Base-by-base conservation (phyloP, 2,888 invertebrate species). In the Monochamus alternatus region DNA sequence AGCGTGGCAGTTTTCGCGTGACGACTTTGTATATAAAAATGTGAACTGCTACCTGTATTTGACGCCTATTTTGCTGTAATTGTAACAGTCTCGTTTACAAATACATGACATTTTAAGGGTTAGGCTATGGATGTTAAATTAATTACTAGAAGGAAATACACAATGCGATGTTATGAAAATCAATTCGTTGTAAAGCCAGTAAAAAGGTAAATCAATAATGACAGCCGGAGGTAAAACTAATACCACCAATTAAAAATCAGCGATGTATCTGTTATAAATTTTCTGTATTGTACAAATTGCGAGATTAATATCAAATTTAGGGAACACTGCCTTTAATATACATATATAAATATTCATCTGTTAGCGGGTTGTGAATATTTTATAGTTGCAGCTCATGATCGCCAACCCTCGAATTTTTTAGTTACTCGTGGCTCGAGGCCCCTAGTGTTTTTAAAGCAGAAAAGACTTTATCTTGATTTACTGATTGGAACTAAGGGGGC, bases 401-500 rank as follows among this genome's bases (percentile, higher is more conserved):
- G 71, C 73, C 73, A 76, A 76, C 75, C 78, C 78, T 75, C 78
- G 75, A 71, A 75, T 78, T 80, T 80, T 81, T 80, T 70, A 79
- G 78, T 81, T 74, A 78, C 76, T 78, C 75, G 73, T 66, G 59
- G 65, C 81, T 82, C 81, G 80, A 80, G 78, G 81, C 81, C 80
- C 77, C 82, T 71, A 79, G 81, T 85, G 84, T 85, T 85, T 85
- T 85, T 84, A 84, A 85, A 84, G 83, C 81, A 83, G 83, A 84
- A 81, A 82, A 81, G 85, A 84, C 83, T 83, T 85, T 85, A 86
- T 85, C 85, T 85, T 86, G 86, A 86, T 86, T 86, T 86, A 86
- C 85, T 85, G 85, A 86, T 85, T 84, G 85, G 84, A 85, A 85
- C 79, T 80, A 75, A 81, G 79, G 81, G 79, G 80, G 81, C 81